Percentiles rank a stretch among this genome's conserved stretches.
Conservation (phyloP, 2,113 vertebrate species). For the Morone chrysops region DNA sequence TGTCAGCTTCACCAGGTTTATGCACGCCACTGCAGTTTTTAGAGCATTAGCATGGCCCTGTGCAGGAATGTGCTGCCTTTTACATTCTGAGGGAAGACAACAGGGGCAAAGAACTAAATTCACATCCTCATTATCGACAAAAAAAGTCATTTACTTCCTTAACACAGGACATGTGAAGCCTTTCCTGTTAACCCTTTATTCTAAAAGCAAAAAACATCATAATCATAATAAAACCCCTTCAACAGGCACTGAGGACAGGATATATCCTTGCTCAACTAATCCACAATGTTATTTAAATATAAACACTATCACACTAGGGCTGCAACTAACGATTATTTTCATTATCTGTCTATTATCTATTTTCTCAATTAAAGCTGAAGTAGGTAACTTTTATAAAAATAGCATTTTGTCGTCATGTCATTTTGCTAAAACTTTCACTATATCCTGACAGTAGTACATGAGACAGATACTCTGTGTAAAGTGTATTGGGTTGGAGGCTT, state of each 20-base stretch:
- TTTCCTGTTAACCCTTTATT: slow-evolving; percentile 20
- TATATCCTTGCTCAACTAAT: too few relatives aligned
- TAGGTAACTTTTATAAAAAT: too few relatives aligned
- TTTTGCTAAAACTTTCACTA: too few relatives aligned
- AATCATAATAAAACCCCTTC: not conserved
- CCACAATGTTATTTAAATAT: too few relatives aligned
- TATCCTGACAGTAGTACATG: too few relatives aligned
- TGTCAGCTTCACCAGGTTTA: not conserved
- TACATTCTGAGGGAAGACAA: slow-evolving; percentile 43
- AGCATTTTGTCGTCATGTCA: too few relatives aligned
- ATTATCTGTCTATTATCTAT: too few relatives aligned
- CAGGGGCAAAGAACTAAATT: slow-evolving; percentile 14
- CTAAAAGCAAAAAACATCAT: not conserved
- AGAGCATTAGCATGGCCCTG: not conserved
- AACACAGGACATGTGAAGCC: not conserved
- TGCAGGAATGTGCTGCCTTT: slow-evolving; percentile 57
- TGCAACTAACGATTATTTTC: too few relatives aligned
- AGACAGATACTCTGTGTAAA: too few relatives aligned
- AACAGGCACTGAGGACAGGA: slow-evolving; percentile 3
- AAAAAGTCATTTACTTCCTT: slow-evolving; percentile 15
- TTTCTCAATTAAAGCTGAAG: too few relatives aligned
- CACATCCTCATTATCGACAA: slow-evolving; percentile 44
- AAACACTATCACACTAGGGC: too few relatives aligned
- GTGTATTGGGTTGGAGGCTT: too few relatives aligned
- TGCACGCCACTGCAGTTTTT: slow-evolving; percentile 31